These are phyloP conservation scores for Procambarus clarkii DNA, from an alignment of 1,140 invertebrate genomes.

Conservation along the genomic window DNA sequence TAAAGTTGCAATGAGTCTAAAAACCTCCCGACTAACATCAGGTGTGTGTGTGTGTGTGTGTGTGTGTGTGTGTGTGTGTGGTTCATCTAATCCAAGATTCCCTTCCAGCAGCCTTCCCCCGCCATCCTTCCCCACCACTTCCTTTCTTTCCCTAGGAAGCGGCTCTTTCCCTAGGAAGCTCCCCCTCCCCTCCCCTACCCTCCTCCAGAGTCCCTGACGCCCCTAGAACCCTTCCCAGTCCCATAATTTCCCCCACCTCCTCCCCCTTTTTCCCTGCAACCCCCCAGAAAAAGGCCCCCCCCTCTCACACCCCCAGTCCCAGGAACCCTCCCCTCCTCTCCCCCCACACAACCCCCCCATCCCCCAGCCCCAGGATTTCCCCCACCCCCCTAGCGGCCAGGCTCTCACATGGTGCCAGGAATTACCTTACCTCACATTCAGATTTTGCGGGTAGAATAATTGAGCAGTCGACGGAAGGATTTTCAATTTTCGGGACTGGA, in stretches of 20 bases:
- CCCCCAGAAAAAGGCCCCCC: too few species aligned
- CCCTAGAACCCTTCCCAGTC: too few species aligned
- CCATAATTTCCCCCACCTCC: too few species aligned
- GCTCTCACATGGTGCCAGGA: neutral
- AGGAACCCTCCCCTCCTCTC: too few species aligned
- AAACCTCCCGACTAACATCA: neutral
- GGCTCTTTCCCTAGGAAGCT: too few species aligned
- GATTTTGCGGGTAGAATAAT: constrained; percentile 5
- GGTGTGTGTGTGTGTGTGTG: neutral
- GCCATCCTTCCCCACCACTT: neutral
- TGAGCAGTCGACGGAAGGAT: neutral
- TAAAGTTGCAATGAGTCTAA: neutral
- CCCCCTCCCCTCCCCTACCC: too few species aligned
- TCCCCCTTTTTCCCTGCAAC: too few species aligned
- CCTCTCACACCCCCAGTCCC: too few species aligned
- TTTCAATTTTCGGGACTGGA: constrained; percentile 13
- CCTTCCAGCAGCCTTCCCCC: neutral
- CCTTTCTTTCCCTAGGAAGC: too few species aligned
- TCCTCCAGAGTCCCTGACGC: too few species aligned
- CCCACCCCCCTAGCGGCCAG: neutral
- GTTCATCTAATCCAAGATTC: neutral
- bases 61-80: neutral
- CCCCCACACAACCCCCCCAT: too few species aligned
- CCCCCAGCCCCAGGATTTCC: too few species aligned
- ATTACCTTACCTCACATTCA: constrained; percentile 17